Conservation (phyloP, 2,113 vertebrate genomes). For the Pygoscelis adeliae region DNA sequence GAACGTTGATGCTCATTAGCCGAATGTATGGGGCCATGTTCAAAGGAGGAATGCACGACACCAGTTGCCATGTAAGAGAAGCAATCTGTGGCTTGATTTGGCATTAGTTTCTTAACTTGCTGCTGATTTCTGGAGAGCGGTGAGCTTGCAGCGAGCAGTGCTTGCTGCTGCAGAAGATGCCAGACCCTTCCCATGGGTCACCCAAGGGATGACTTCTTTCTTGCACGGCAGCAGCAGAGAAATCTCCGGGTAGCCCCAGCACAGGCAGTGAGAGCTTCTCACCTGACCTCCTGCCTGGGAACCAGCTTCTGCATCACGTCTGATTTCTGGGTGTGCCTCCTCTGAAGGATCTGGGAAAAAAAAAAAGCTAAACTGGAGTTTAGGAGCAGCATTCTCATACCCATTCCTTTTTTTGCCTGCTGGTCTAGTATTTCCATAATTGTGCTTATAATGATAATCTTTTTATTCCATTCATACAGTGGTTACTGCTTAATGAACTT, state of each 20-base stretch:
- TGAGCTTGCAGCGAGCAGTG: not conserved
- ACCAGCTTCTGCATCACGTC: not conserved
- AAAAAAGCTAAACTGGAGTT: not conserved
- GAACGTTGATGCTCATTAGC: not conserved
- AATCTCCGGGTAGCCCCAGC: not conserved
- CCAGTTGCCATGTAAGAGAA: not conserved
- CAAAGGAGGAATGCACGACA: not conserved
- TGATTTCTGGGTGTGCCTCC: not conserved
- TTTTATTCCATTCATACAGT: conserved; percentile 32
- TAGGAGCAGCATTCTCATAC: not conserved
- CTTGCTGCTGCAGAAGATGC: not conserved
- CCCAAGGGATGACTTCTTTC: not conserved
- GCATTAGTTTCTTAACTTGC: not conserved
- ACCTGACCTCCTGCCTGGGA: not conserved
- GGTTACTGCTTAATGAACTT: conserved; percentile 42
- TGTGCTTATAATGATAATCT: not conserved
- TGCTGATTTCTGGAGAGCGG: not conserved
- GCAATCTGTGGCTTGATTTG: not conserved
- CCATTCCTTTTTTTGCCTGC: conserved; percentile 22
- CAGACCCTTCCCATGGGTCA: not conserved
- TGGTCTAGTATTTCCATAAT: conserved; percentile 45
- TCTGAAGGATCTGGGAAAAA: not conserved
- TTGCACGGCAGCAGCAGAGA: not conserved
- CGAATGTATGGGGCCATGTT: not conserved
- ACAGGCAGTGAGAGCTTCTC: not conserved